These are phyloP conservation scores for Hylia prasina DNA, from an alignment of 2,113 vertebrate species.

Conservation along the genomic window DNA sequence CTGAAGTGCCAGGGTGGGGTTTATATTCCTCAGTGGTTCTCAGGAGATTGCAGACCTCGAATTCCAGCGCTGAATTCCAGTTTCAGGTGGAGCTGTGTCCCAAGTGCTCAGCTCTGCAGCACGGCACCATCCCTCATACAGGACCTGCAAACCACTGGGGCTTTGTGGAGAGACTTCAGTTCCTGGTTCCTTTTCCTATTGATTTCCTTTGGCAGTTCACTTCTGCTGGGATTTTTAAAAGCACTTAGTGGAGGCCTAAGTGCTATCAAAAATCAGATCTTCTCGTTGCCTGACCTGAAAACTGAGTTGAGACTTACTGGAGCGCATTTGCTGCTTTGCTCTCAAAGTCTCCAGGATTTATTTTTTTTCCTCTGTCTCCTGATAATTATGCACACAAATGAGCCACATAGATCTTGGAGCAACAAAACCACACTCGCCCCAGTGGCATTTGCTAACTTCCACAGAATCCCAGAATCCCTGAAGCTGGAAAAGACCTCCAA, in stretches of 20 bases:
- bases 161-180: background rate
- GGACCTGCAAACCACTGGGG: background rate
- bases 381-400: rapidly evolving
- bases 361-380: background rate
- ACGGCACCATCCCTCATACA: background rate
- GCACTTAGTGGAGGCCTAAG: background rate
- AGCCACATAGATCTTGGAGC: background rate
- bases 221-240: background rate
- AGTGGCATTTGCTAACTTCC: background rate
- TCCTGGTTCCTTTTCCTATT: background rate
- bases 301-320: background rate
- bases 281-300: background rate
- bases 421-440: background rate
- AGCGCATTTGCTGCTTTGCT: background rate
- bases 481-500: background rate
- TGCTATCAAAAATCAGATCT: background rate
- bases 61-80: background rate
- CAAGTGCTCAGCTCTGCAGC: background rate
- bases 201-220: background rate
- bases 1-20: background rate
- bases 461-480: background rate
- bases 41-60: background rate
- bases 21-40: background rate
- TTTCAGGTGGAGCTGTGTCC: background rate
- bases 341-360: background rate